phyloP scores from a whole-genome alignment of 2,888 invertebrate genomes.

The Xestia xanthographa region DNA sequence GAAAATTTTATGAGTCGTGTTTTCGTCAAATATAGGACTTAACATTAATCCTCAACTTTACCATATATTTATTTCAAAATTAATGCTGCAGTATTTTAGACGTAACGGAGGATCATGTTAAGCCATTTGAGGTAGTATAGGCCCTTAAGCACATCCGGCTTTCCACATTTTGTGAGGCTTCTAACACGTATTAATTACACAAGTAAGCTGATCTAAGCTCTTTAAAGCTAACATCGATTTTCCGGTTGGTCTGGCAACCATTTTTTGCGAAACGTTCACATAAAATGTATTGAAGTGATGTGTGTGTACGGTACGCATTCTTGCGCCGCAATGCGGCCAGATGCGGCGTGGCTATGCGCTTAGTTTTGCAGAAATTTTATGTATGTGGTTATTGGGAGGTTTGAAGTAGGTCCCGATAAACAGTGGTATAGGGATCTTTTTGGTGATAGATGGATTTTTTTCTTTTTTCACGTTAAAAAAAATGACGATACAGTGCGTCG shows the following conservation, averaged over 20 bases:
- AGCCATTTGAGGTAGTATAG: too few species aligned
- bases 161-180: constrained; percentile 39
- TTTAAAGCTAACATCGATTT: constrained; percentile 38
- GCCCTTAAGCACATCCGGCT: constrained; percentile 23
- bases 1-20: too few species aligned
- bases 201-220: constrained; percentile 40
- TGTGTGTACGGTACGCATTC: constrained; percentile 43
- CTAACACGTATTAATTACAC: constrained; percentile 42
- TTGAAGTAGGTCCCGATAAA: constrained; percentile 14
- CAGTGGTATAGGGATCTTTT: not conserved
- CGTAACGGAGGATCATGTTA: too few species aligned
- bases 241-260: constrained; percentile 38
- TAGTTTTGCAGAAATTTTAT: constrained; percentile 33
- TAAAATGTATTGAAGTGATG: constrained; percentile 33
- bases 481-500: too few species aligned
- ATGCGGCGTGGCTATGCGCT: constrained; percentile 35
- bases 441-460: not conserved
- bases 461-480: too few species aligned
- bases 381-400: constrained; percentile 16
- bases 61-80: too few species aligned
- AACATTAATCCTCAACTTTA: too few species aligned
- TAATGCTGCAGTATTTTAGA: too few species aligned
- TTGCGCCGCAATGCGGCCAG: constrained; percentile 51
- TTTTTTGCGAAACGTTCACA: constrained; percentile 45
- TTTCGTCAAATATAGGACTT: too few species aligned